Evolutionary conservation across 2,797 vertebrate species (phyloP).

Genomic region (Cossypha caffra): DNA sequence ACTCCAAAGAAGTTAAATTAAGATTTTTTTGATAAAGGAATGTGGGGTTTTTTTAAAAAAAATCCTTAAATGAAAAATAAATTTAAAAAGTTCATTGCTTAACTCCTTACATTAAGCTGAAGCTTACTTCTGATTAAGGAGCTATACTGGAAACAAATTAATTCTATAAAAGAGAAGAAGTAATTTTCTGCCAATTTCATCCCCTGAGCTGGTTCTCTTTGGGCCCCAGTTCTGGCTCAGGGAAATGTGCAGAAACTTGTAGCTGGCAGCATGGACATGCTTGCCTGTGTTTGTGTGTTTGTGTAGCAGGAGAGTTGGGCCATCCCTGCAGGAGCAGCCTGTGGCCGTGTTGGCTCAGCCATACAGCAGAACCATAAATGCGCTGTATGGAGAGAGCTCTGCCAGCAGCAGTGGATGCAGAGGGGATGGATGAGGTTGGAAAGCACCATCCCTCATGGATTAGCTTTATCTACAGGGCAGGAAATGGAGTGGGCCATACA

Average conservation of each 20-base stretch:
- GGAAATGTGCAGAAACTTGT: background rate
- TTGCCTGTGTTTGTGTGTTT: background rate
- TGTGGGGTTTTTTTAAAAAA: background rate
- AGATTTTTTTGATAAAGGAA: background rate
- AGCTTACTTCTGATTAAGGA: background rate
- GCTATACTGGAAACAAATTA: background rate
- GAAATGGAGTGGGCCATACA: background rate
- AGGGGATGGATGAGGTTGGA: background rate
- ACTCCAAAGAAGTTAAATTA: background rate
- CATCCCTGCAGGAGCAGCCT: background rate
- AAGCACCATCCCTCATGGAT: background rate
- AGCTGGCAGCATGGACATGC: background rate
- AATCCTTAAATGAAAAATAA: background rate
- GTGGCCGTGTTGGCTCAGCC: background rate
- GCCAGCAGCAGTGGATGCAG: background rate
- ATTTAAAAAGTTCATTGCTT: accelerated
- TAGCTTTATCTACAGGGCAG: background rate
- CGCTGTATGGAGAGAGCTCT: background rate
- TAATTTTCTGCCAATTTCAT: background rate
- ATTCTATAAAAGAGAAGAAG: background rate
- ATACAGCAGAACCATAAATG: background rate
- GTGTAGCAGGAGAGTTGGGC: background rate
- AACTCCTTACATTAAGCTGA: background rate
- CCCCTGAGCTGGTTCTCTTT: background rate
- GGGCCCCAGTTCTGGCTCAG: background rate